Evolutionary conservation across 2,888 invertebrate species (phyloP).

Genomic region (Sycophila texana): DNA sequence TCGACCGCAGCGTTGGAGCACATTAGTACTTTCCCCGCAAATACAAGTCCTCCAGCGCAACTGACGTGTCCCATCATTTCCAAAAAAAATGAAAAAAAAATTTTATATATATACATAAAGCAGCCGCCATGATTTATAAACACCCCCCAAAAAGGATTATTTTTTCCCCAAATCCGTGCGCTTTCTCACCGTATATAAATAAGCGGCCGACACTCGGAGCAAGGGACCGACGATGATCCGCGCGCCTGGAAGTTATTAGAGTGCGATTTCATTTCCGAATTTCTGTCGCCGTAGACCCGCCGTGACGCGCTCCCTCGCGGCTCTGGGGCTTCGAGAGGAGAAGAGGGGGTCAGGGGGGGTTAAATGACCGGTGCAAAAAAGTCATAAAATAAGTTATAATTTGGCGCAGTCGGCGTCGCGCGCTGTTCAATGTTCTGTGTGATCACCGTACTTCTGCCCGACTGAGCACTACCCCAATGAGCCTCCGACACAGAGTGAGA

Average conservation of each 20-base stretch:
- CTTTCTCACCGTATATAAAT: neutral
- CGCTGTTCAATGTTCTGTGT: slow-evolving; percentile 75
- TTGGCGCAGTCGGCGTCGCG: slow-evolving; percentile 73
- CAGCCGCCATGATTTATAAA: slow-evolving; percentile 26
- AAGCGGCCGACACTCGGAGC: neutral
- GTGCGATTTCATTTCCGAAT: slow-evolving; percentile 73
- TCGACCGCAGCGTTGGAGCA: neutral
- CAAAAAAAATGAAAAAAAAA: slow-evolving; percentile 17
- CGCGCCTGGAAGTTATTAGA: slow-evolving; percentile 72
- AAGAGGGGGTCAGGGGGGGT: slow-evolving; percentile 63
- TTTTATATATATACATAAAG: no score
- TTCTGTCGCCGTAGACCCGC: slow-evolving; percentile 59
- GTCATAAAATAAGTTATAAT: slow-evolving; percentile 77
- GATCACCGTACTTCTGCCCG: slow-evolving; percentile 74
- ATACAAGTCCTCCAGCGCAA: neutral
- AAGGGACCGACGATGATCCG: slow-evolving; percentile 25
- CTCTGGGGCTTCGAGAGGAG: neutral
- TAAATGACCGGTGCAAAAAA: slow-evolving; percentile 75
- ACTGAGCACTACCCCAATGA: slow-evolving; percentile 70
- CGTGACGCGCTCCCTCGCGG: slow-evolving; percentile 30
- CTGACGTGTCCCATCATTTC: neutral
- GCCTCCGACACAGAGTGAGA: neutral
- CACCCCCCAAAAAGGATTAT: slow-evolving; percentile 36
- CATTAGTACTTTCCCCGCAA: neutral
- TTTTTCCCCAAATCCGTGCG: slow-evolving; percentile 30